These are phyloP conservation scores for Branchellion lobata DNA, from an alignment of 2,888 invertebrate genomes.

Conservation along the genomic window DNA sequence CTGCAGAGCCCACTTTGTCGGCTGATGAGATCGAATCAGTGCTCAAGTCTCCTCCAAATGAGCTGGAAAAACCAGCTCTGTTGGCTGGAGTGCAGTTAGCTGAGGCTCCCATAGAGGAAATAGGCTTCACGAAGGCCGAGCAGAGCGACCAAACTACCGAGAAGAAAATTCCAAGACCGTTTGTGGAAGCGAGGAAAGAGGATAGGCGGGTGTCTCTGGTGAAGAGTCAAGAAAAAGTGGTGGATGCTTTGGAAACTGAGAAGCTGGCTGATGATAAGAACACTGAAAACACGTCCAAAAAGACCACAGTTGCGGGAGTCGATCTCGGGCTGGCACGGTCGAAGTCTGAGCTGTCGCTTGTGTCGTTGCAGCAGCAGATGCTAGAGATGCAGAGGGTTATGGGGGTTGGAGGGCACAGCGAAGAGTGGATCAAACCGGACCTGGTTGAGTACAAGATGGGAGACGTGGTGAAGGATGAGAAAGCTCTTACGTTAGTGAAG, in stretches of 20 bases:
- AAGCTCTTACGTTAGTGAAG: slow-evolving; percentile 47
- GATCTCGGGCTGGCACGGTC: slow-evolving; percentile 46
- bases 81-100: slow-evolving; percentile 41
- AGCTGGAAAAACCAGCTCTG: slow-evolving; percentile 30
- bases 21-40: slow-evolving; percentile 45
- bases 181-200: slow-evolving; percentile 48
- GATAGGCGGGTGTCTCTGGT: slow-evolving; percentile 46
- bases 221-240: slow-evolving; percentile 44
- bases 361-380: slow-evolving; percentile 48
- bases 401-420: slow-evolving; percentile 47
- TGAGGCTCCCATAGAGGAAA: slow-evolving; percentile 43
- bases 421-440: slow-evolving; percentile 48
- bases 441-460: slow-evolving; percentile 45
- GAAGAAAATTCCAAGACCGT: slow-evolving; percentile 47
- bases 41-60: slow-evolving; percentile 39
- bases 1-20: slow-evolving; percentile 49
- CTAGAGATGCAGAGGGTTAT: slow-evolving; percentile 49
- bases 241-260: slow-evolving; percentile 45
- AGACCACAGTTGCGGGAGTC: slow-evolving; percentile 46
- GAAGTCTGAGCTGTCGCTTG: slow-evolving; percentile 48
- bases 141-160: slow-evolving; percentile 47
- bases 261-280: slow-evolving; percentile 44
- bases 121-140: slow-evolving; percentile 43
- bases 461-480: slow-evolving; percentile 45
- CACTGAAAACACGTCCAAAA: slow-evolving; percentile 44